Evolutionary conservation across 2,888 invertebrate species (phyloP).

Genomic region (Hybos culiciformis): DNA sequence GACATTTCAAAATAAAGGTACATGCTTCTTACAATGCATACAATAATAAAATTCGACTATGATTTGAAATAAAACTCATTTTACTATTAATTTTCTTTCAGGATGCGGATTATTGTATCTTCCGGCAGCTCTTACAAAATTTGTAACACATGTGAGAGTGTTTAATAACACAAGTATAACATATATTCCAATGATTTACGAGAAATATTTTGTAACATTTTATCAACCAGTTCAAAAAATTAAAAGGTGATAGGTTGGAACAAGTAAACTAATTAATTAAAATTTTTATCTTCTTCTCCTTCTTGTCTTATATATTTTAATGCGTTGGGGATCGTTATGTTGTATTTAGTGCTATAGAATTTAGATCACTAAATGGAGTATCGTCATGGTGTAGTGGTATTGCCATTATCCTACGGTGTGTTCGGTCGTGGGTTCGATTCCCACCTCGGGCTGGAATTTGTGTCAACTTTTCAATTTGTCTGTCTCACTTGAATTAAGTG

Average conservation of each 20-base stretch:
- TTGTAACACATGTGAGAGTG: conserved; percentile 30
- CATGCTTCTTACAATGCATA: not conserved
- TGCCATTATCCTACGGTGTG: no score
- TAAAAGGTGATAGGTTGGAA: not conserved
- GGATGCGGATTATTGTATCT: conserved; percentile 31
- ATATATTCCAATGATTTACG: conserved; percentile 33
- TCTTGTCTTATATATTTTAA: no score
- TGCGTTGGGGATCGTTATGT: no score
- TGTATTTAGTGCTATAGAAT: no score
- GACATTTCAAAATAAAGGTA: not conserved
- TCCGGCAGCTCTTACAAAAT: conserved; percentile 30
- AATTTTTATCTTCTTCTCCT: no score
- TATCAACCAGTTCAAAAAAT: conserved; percentile 27
- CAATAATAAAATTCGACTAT: not conserved
- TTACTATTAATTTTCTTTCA: conserved; percentile 12
- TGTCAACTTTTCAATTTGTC: no score
- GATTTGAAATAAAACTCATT: conserved; percentile 1
- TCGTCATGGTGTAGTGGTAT: no score
- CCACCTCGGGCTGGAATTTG: no score
- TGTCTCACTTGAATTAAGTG: no score
- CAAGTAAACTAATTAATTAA: no score
- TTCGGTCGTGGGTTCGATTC: no score
- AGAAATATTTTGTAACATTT: conserved; percentile 29
- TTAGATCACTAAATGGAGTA: no score
- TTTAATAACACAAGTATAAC: conserved; percentile 32